Conservation (phyloP, 2,888 invertebrate species). For the Graphium colonna region DNA sequence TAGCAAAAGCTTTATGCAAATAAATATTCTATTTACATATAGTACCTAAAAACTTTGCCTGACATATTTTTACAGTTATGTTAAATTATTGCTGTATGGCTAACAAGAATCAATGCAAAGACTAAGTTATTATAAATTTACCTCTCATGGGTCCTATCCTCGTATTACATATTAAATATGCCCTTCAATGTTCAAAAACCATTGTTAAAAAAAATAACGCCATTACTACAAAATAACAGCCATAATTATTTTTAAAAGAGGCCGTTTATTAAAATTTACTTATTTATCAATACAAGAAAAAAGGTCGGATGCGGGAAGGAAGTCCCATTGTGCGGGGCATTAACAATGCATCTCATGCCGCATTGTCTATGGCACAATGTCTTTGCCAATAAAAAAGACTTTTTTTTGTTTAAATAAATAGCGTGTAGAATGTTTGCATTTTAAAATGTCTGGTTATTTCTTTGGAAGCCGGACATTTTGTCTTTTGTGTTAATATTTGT, state of each 20-base stretch:
- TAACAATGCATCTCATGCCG: conserved; percentile 22
- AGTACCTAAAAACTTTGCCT: too few species aligned
- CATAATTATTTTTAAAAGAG: conserved; percentile 2
- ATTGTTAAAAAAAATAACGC: too few species aligned
- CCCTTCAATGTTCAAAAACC: too few species aligned
- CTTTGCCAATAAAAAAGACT: conserved; percentile 16
- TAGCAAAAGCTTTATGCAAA: too few species aligned
- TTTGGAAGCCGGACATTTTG: conserved; percentile 8
- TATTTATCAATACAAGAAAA: conserved; percentile 20
- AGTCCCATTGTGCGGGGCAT: conserved; percentile 18
- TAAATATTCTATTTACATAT: too few species aligned
- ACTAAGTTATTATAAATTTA: too few species aligned
- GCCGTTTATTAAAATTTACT: conserved; percentile 1
- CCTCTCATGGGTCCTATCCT: too few species aligned
- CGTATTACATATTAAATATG: too few species aligned
- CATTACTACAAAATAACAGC: too few species aligned
- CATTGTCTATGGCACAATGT: conserved; percentile 21
- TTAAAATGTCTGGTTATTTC: conserved; percentile 13
- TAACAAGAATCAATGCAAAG: too few species aligned
- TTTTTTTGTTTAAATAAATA: conserved; percentile 20
- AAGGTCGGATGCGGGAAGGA: conserved; percentile 19
- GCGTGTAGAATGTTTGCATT: conserved; percentile 15
- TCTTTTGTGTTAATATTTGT: conserved; percentile 2
- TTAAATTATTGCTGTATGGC: too few species aligned
- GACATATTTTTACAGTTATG: too few species aligned